Evolutionary conservation across 2,113 vertebrate genomes (phyloP).

Genomic region (Carassius gibelio): DNA sequence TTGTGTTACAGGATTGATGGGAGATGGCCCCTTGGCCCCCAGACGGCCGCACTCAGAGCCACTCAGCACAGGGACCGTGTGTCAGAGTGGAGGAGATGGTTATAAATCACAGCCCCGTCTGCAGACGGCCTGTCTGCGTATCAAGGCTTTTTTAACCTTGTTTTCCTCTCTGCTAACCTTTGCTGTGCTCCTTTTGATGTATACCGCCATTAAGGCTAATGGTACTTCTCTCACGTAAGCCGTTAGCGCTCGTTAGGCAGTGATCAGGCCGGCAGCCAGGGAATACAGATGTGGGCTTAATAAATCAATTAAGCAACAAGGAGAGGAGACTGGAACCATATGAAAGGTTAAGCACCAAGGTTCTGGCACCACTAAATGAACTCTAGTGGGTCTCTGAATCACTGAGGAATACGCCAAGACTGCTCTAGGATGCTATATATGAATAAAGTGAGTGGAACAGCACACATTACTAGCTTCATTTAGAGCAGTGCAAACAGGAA

Average conservation of each 20-base stretch:
- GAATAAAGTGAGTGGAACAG: conserved; percentile 3
- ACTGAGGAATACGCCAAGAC: conserved; percentile 6
- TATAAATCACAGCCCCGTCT: conserved; percentile 72
- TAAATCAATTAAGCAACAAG: conserved; percentile 79
- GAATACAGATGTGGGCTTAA: conserved; percentile 80
- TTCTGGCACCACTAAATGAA: conserved; percentile 47
- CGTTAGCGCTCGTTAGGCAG: conserved; percentile 84
- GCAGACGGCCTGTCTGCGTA: conserved; percentile 76
- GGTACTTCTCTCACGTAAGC: conserved; percentile 83
- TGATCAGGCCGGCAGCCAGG: conserved; percentile 77
- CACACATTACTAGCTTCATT: conserved; percentile 32
- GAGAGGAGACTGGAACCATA: conserved; percentile 75
- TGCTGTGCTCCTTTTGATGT: conserved; percentile 71
- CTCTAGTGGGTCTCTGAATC: conserved; percentile 23
- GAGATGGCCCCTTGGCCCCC: conserved; percentile 62
- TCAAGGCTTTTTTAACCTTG: conserved; percentile 65
- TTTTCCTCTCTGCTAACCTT: conserved; percentile 73
- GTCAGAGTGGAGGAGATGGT: conserved; percentile 76
- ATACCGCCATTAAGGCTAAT: conserved; percentile 82
- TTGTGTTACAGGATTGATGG: conserved; percentile 60
- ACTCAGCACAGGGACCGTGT: conserved; percentile 73
- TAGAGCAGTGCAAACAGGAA: conserved; percentile 3
- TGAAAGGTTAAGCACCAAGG: conserved; percentile 60
- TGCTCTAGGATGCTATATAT: conserved; percentile 12
- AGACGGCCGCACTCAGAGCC: conserved; percentile 75